Evolutionary conservation across 2,888 invertebrate genomes (phyloP).

Genomic region (Plagodis pulveraria): DNA sequence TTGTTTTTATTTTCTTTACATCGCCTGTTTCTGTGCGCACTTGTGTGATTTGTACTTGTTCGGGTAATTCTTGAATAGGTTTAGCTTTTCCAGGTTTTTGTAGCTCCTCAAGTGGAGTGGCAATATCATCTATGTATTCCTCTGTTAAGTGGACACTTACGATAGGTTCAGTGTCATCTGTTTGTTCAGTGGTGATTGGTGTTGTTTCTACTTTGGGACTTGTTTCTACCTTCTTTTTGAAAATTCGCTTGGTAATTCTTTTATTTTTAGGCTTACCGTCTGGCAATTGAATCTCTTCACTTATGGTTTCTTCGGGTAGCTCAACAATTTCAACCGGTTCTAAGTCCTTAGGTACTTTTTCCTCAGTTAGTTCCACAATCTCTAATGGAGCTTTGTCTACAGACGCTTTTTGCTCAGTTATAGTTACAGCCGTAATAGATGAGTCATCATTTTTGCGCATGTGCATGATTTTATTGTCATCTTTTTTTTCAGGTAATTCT

Average conservation of each 20-base stretch:
- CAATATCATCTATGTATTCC: constrained; percentile 36
- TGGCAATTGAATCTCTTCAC: constrained; percentile 18
- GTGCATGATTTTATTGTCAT: too few relatives aligned
- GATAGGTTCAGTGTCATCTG: constrained; percentile 45
- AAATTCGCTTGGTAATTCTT: constrained; percentile 43
- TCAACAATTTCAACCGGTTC: neutral
- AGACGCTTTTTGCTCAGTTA: too few relatives aligned
- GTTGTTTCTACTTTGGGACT: constrained; percentile 53
- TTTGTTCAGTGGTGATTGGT: constrained; percentile 56
- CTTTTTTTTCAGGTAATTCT: too few relatives aligned
- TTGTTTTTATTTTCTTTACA: constrained; percentile 46
- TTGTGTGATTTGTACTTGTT: constrained; percentile 60
- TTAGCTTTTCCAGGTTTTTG: constrained; percentile 39
- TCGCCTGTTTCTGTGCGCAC: constrained; percentile 60
- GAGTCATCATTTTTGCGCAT: too few relatives aligned
- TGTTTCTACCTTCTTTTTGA: constrained; percentile 44
- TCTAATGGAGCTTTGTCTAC: neutral
- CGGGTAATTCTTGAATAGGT: constrained; percentile 50
- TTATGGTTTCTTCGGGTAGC: neutral
- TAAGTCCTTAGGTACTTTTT: neutral
- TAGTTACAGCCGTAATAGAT: too few relatives aligned
- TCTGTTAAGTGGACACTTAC: constrained; percentile 50
- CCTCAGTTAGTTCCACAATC: neutral
- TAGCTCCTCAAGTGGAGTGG: constrained; percentile 30
- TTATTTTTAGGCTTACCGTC: constrained; percentile 49